A percentile compares a stretch with the other conserved stretches of the same genome.
These are phyloP conservation scores for Coryphaenoides rupestris DNA, from an alignment of 2,113 vertebrate genomes.

Conservation along the genomic window DNA sequence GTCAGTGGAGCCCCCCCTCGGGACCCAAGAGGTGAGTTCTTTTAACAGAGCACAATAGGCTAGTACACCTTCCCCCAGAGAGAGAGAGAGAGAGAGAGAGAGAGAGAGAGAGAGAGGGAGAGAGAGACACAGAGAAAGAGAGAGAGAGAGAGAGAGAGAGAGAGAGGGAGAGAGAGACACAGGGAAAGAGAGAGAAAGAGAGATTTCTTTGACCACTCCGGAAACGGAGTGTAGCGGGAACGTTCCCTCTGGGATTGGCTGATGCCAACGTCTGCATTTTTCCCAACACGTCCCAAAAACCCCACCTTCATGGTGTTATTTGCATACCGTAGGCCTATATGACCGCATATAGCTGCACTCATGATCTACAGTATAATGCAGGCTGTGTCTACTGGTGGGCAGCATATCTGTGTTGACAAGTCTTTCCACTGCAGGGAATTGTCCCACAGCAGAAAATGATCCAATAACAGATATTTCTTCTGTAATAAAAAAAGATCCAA, in stretches of 20 bases:
- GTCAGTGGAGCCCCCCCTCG: conserved; percentile 45
- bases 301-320: too few species aligned
- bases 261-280: neutral
- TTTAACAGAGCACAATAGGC: conserved; percentile 63
- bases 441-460: too few species aligned
- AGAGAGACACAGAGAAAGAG: conserved; percentile 29
- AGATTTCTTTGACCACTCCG: conserved; percentile 41
- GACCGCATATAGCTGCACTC: too few species aligned
- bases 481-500: too few species aligned
- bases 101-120: conserved; percentile 35
- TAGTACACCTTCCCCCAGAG: conserved; percentile 50
- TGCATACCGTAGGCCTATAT: too few species aligned
- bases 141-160: conserved; percentile 27
- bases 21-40: conserved; percentile 63
- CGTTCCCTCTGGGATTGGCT: conserved; percentile 21
- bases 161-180: conserved; percentile 30
- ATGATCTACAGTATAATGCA: too few species aligned
- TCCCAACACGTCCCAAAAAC: too few species aligned
- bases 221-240: conserved; percentile 52
- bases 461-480: too few species aligned
- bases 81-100: too few species aligned
- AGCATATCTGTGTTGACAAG: too few species aligned
- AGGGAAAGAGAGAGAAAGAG: conserved; percentile 31
- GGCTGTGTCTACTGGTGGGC: too few species aligned
- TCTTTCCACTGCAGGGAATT: too few species aligned